Percentiles rank a stretch among this genome's conserved stretches.
These are phyloP conservation scores for Axis porcinus DNA, from an alignment of 2,113 vertebrate genomes.

Conservation along the genomic window DNA sequence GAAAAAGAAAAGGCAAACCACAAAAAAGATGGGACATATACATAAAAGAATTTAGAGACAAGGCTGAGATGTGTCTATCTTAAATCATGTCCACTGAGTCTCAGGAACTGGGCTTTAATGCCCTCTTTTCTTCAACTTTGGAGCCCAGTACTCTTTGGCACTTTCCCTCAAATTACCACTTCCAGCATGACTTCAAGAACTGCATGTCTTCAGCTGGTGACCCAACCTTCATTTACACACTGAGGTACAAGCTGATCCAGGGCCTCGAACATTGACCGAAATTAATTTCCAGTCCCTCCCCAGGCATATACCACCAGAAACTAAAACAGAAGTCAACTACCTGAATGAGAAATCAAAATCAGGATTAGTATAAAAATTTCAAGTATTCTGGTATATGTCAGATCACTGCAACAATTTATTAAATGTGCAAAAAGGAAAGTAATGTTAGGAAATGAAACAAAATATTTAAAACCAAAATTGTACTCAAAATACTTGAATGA, in stretches of 20 bases:
- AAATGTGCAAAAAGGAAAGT: neutral
- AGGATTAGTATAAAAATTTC: neutral
- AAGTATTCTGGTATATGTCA: neutral
- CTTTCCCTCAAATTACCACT: neutral
- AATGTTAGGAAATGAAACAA: neutral
- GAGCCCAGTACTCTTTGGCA: neutral
- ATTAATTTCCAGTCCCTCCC: neutral
- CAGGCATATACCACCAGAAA: neutral
- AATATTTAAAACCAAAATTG: neutral
- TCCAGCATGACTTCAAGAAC: neutral
- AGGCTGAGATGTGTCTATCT: neutral
- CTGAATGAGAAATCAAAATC: neutral
- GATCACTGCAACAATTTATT: neutral
- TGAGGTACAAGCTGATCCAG: neutral
- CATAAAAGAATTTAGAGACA: neutral
- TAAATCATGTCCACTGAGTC: neutral
- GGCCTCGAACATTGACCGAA: neutral
- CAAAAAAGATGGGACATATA: neutral
- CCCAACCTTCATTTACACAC: neutral
- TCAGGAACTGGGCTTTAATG: neutral
- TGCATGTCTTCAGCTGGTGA: neutral
- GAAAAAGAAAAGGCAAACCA: neutral
- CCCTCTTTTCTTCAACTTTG: neutral
- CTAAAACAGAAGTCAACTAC: neutral
- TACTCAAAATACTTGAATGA: neutral